phyloP scores from a whole-genome alignment of 1,140 invertebrate genomes.

The Elymnias hypermnestra region DNA sequence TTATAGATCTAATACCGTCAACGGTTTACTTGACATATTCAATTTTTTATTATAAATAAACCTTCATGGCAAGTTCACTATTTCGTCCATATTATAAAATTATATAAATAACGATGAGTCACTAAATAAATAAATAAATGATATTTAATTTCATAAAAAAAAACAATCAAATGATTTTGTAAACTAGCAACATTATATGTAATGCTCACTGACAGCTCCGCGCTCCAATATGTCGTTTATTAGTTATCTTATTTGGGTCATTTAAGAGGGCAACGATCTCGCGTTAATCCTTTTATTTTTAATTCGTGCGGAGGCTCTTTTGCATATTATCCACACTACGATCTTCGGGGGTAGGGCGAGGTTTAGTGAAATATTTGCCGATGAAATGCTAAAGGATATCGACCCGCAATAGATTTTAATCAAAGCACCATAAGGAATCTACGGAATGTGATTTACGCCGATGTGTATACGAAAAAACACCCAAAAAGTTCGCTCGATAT shows the following conservation, averaged over 20 bases:
- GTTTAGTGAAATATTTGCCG: constrained; percentile 61
- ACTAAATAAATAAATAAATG: neutral
- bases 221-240: constrained; percentile 42
- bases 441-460: constrained; percentile 28
- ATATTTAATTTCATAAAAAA: neutral
- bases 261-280: constrained; percentile 57
- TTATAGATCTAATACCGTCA: too few relatives aligned
- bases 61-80: too few relatives aligned
- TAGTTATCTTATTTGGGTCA: constrained; percentile 69
- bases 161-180: constrained; percentile 32
- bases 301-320: constrained; percentile 51
- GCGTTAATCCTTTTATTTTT: constrained; percentile 60
- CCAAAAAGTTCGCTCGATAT: neutral
- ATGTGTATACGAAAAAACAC: constrained; percentile 5
- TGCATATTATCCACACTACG: constrained; percentile 60
- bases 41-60: too few relatives aligned
- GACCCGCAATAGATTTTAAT: constrained; percentile 44
- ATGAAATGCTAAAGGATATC: constrained; percentile 54
- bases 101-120: too few relatives aligned
- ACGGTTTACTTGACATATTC: too few relatives aligned
- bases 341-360: constrained; percentile 52
- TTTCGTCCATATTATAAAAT: too few relatives aligned
- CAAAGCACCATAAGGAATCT: constrained; percentile 31
- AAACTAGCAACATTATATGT: constrained; percentile 61
- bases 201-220: constrained; percentile 60